Conservation (phyloP, 2,888 invertebrate genomes). For the Macaria liturata region DNA sequence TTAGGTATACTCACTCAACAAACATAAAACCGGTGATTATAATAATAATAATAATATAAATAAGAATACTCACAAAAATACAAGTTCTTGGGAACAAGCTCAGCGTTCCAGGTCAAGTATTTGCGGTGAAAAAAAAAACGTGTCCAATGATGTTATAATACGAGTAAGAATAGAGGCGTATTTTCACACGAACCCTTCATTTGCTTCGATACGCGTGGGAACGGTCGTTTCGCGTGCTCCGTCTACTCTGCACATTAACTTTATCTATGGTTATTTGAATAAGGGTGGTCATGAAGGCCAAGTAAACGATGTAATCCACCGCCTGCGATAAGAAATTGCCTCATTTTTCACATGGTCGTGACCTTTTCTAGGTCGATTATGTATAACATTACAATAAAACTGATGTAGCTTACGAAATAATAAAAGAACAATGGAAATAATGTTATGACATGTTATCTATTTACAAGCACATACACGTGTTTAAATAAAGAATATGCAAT, state of each 20-base stretch:
- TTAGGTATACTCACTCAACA: too few species aligned
- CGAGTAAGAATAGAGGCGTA: conserved; percentile 18
- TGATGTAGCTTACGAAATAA: conserved; percentile 1
- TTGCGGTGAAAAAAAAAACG: conserved; percentile 16
- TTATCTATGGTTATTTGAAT: conserved; percentile 32
- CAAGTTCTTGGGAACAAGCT: conserved; percentile 11
- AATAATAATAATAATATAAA: too few species aligned
- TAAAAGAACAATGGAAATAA: neutral
- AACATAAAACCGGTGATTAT: too few species aligned
- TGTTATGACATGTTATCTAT: conserved; percentile 2
- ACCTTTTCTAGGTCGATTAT: conserved; percentile 6
- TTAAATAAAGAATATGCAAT: neutral
- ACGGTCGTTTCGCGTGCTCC: conserved; percentile 30
- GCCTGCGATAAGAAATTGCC: conserved; percentile 6
- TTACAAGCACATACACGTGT: neutral
- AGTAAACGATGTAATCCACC: conserved; percentile 4
- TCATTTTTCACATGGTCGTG: conserved; percentile 1
- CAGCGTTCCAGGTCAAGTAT: conserved; percentile 23
- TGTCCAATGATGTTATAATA: conserved; percentile 20
- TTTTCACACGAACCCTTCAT: conserved; percentile 36
- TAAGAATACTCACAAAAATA: neutral
- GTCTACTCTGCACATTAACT: conserved; percentile 27
- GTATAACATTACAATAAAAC: neutral
- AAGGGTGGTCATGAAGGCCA: conserved; percentile 17
- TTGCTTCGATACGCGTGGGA: conserved; percentile 41